Conservation (phyloP, 1,140 invertebrate species). For the Danaus melanippus region DNA sequence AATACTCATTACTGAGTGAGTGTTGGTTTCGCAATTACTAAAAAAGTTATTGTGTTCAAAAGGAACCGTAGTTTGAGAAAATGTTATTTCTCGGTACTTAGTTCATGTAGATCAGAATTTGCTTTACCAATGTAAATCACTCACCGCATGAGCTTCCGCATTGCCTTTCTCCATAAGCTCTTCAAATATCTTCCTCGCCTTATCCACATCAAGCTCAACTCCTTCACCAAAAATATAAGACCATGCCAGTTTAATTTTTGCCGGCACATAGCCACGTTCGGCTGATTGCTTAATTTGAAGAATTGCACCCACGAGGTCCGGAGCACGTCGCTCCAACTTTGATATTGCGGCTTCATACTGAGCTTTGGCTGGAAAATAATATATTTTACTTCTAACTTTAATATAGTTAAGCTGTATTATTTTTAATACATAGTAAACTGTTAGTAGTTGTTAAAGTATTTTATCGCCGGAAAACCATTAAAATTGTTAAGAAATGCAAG, state of each 20-base stretch:
- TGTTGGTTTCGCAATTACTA: too few relatives aligned
- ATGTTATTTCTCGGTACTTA: too few relatives aligned
- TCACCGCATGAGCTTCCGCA: conserved; percentile 91
- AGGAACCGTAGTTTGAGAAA: too few relatives aligned
- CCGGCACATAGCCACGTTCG: conserved; percentile 83
- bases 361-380: conserved; percentile 72
- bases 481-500: too few relatives aligned
- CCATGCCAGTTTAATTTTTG: conserved; percentile 89
- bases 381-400: too few relatives aligned
- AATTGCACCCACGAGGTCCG: conserved; percentile 78
- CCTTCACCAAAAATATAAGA: conserved; percentile 86
- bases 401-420: too few relatives aligned
- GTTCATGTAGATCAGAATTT: too few relatives aligned
- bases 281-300: conserved; percentile 81
- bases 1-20: too few relatives aligned
- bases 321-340: conserved; percentile 77
- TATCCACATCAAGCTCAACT: conserved; percentile 81
- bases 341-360: conserved; percentile 78
- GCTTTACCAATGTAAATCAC: conserved; percentile 15
- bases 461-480: too few relatives aligned
- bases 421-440: too few relatives aligned
- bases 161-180: conserved; percentile 83
- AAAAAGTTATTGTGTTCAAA: too few relatives aligned
- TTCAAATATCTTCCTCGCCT: conserved; percentile 84
- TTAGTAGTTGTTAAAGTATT: too few relatives aligned